Percentiles rank a stretch among this genome's conserved stretches.
Conservation (phyloP, 2,113 vertebrate species). For the Dicentrarchus labrax region DNA sequence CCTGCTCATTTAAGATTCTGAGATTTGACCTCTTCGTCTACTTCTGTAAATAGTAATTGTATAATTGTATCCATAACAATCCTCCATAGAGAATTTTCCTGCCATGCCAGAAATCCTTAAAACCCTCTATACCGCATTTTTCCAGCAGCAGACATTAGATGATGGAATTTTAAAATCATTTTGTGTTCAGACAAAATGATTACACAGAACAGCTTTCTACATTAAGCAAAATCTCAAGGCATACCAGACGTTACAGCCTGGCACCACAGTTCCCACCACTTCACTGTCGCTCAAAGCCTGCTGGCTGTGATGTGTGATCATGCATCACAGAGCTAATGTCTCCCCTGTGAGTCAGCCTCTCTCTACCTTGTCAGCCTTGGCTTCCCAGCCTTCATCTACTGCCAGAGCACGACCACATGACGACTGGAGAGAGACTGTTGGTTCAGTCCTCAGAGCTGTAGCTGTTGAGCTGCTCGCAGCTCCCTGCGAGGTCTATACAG, state of each 20-base stretch:
- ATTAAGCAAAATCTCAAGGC: slow-evolving; percentile 41
- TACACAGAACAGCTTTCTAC: slow-evolving; percentile 19
- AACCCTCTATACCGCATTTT: not conserved
- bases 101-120: not conserved
- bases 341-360: slow-evolving; percentile 79
- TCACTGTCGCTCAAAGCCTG: slow-evolving; percentile 56
- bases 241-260: slow-evolving; percentile 44
- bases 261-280: slow-evolving; percentile 54
- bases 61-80: not conserved
- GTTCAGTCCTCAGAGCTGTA: slow-evolving; percentile 33
- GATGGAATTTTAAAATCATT: not conserved
- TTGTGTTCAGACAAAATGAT: slow-evolving; percentile 36
- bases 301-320: slow-evolving; percentile 72
- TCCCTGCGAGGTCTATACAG: slow-evolving; percentile 17
- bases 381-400: slow-evolving; percentile 69
- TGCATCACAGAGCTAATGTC: slow-evolving; percentile 76
- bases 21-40: not conserved
- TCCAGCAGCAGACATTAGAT: not conserved
- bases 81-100: not conserved
- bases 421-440: slow-evolving; percentile 47
- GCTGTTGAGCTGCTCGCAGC: slow-evolving; percentile 5
- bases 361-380: slow-evolving; percentile 69
- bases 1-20: not conserved
- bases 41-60: not conserved
- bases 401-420: slow-evolving; percentile 65